Conservation (phyloP, 64 coral and sea anemone species). For the Dendrophyllia cribrosa region DNA sequence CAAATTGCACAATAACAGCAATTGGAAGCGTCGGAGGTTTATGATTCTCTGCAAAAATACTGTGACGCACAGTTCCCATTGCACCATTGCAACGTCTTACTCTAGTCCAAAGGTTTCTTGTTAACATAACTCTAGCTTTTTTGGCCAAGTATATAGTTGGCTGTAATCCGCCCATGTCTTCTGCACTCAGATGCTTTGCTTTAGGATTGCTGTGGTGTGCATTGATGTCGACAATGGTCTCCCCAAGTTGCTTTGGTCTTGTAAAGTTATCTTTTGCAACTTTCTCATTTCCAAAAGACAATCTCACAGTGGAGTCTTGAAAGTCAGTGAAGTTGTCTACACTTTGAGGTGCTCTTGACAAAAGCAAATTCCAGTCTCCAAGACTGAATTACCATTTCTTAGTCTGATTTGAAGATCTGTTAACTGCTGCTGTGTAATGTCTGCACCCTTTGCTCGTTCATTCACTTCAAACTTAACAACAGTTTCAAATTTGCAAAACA, state of each 20-base stretch:
- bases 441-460: constrained; percentile 70
- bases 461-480: constrained; percentile 58
- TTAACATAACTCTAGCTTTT: constrained; percentile 42
- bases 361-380: constrained; percentile 68
- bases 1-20: constrained; percentile 52
- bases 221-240: constrained; percentile 56
- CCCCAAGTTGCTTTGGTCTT: constrained; percentile 31
- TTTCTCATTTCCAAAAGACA: constrained; percentile 37
- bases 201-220: constrained; percentile 41
- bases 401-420: constrained; percentile 50
- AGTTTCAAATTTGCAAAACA: constrained; percentile 52
- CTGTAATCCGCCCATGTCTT: constrained; percentile 69
- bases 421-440: constrained; percentile 46
- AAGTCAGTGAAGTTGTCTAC: background rate
- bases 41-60: constrained; percentile 40
- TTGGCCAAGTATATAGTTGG: constrained; percentile 46
- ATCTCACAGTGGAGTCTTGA: constrained; percentile 22
- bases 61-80: constrained; percentile 43
- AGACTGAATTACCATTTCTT: constrained; percentile 77
- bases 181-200: constrained; percentile 49
- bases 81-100: constrained; percentile 59
- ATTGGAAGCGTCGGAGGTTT: constrained; percentile 31
- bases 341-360: constrained; percentile 37
- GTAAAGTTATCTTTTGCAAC: constrained; percentile 37
- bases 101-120: constrained; percentile 29